Conservation (phyloP, 1,140 invertebrate species). For the Drosophila miranda region DNA sequence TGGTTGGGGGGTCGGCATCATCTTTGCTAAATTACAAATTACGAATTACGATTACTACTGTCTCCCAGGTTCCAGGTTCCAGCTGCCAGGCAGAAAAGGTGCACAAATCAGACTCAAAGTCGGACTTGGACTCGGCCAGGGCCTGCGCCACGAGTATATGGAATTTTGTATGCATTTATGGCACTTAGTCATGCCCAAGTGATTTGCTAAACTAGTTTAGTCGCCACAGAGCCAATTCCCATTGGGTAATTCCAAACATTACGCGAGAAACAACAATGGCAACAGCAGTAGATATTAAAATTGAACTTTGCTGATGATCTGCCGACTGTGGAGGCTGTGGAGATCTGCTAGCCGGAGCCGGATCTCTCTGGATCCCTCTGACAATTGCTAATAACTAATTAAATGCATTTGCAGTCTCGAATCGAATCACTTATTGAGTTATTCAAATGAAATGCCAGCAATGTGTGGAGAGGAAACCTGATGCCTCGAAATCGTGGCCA, state of each 20-base stretch:
- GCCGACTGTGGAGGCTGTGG: not conserved
- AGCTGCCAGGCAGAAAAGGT: no score
- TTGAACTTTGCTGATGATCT: conserved; percentile 45
- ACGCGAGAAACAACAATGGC: conserved; percentile 63
- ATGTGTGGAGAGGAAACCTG: conserved; percentile 63
- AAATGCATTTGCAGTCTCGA: conserved; percentile 59
- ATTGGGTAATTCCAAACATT: conserved; percentile 65
- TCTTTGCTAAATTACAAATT: conserved; percentile 65
- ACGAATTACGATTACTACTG: conserved; percentile 45
- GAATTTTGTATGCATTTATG: conserved; percentile 80
- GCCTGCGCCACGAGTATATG: not conserved
- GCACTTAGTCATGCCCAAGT: conserved; percentile 78
- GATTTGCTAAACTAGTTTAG: conserved; percentile 78
- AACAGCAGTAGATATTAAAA: conserved; percentile 60
- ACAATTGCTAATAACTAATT: conserved; percentile 56
- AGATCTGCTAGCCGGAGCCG: conserved; percentile 44
- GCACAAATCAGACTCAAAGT: not conserved
- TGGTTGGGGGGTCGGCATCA: conserved; percentile 35
- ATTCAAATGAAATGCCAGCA: conserved; percentile 73
- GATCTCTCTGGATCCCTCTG: conserved; percentile 52
- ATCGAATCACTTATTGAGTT: conserved; percentile 68
- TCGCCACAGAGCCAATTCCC: conserved; percentile 48
- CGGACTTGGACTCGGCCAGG: not conserved
- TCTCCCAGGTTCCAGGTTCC: no score
- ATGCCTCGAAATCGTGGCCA: conserved; percentile 58